Evolutionary conservation across 2,888 invertebrate genomes (phyloP).

Genomic region (Deilephila porcellus): DNA sequence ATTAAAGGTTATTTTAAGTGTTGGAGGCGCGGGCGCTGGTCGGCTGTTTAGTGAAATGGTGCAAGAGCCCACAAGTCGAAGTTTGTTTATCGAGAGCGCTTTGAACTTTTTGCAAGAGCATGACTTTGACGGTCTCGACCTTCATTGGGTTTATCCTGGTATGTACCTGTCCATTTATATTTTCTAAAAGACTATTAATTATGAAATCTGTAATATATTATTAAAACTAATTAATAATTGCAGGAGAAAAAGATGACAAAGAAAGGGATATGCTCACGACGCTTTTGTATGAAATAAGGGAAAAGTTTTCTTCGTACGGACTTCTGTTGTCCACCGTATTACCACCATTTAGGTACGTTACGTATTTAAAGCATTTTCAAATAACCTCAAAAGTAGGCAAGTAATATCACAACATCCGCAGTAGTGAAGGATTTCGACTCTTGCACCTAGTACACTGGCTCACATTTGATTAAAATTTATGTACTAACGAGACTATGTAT

Average conservation of each 20-base stretch:
- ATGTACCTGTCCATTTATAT: conserved; percentile 31
- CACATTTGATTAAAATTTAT: too few species aligned
- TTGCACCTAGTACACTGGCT: too few species aligned
- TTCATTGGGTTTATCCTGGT: conserved; percentile 91
- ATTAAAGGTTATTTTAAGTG: conserved; percentile 88
- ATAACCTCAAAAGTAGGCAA: not conserved
- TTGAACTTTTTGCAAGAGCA: conserved; percentile 87
- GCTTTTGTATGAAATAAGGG: conserved; percentile 85
- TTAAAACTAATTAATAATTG: conserved; percentile 34
- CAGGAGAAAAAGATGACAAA: conserved; percentile 75
- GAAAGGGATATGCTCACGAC: conserved; percentile 84
- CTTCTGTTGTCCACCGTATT: conserved; percentile 85
- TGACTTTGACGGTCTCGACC: conserved; percentile 92
- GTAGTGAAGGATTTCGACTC: too few species aligned
- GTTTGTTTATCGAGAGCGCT: conserved; percentile 87
- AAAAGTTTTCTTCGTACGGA: conserved; percentile 84
- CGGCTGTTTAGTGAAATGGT: conserved; percentile 87
- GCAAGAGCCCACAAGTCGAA: conserved; percentile 79
- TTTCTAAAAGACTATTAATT: not conserved
- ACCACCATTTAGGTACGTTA: conserved; percentile 82
- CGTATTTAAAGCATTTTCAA: not conserved
- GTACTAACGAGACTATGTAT: too few species aligned
- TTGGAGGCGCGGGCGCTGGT: conserved; percentile 88
- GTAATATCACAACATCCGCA: not conserved
- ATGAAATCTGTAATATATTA: not conserved